Conservation (phyloP, 2,797 vertebrate genomes). For the Catamblyrhynchus diadema region DNA sequence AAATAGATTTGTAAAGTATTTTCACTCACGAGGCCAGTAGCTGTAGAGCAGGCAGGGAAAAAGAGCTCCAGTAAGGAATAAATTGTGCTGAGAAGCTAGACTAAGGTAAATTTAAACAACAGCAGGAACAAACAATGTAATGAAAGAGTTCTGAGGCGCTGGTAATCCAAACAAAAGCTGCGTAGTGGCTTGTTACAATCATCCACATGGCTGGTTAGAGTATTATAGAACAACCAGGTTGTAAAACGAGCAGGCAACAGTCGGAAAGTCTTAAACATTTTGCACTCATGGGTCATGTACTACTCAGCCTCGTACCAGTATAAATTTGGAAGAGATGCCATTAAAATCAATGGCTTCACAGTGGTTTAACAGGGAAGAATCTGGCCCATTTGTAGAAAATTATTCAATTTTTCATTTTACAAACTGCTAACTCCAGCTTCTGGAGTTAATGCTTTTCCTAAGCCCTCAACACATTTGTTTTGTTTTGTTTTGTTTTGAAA, state of each 20-base stretch:
- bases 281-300: slow-evolving; percentile 18
- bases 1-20: not conserved
- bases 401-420: slow-evolving; percentile 40
- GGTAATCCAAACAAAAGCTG: slow-evolving; percentile 38
- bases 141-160: slow-evolving; percentile 11
- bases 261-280: slow-evolving; percentile 43
- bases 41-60: not conserved
- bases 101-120: slow-evolving; percentile 45
- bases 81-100: slow-evolving; percentile 1
- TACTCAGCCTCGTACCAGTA: not conserved
- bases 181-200: slow-evolving; percentile 21
- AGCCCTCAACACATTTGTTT: not conserved
- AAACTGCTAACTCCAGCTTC: slow-evolving; percentile 20
- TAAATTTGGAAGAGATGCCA: not conserved
- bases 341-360: slow-evolving; percentile 17
- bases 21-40: not conserved
- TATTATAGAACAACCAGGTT: slow-evolving; percentile 5
- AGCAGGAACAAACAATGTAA: slow-evolving; percentile 46
- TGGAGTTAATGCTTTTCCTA: slow-evolving; percentile 16
- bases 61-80: not conserved
- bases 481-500: slow-evolving; percentile 24
- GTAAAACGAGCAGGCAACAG: slow-evolving; percentile 31
- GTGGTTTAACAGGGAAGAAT: not conserved
- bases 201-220: slow-evolving; percentile 23
- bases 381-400: not conserved